Base-by-base conservation (phyloP, 1,140 invertebrate genomes). In the Micrasema minimum region DNA sequence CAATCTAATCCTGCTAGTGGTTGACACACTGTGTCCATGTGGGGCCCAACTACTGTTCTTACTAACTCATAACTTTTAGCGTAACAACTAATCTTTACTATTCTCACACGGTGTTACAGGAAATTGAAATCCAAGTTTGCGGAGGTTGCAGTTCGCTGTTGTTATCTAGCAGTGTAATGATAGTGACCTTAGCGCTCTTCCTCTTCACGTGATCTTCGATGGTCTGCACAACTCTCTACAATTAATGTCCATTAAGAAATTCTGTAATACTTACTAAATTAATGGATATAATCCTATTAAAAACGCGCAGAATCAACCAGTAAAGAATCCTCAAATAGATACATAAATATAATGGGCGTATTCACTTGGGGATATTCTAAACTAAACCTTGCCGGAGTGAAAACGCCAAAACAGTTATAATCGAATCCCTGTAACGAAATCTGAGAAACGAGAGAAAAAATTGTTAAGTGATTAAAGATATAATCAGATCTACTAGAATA, bases 21-120 rank as follows among this genome's bases (percentile, higher is more conserved):
- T 96, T 53, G 93, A 96, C 79, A 96, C 93, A 0, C 80, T 93
- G 65, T 96, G 95, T 83, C 93, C 93, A 35, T 97, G 95, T 81
- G 92, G 92, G 26, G 92, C 89, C 74, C 94, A 94, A 79, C 90
- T 92, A 77, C 83, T 94, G 45, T 11, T 23, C 7, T 51, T 59
- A 12, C 2, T 37, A 41, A 18, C 14, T 55, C 12, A 46, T 45
- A 31, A 16, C n/a, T 31, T 11, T 22, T 22, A 20, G 20, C 9
- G 22, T 10, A 51, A 51, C 9, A 20, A 4, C 7, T 0, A 66
- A 31, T 76, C 74, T 53, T 26, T 26, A 37, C 12, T 53, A 66
- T 22, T 46, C 6, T 53, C 3, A n/a, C 14, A 31, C 22, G 72
- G 38, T 61, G 68, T 81, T 83, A 26, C 72, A 87, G 86, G 91